Evolutionary conservation across 2,797 vertebrate species (phyloP), one percentile per base, ranked within the genome.

Genomic region (Melanotaenia parkinsoni): DNA sequence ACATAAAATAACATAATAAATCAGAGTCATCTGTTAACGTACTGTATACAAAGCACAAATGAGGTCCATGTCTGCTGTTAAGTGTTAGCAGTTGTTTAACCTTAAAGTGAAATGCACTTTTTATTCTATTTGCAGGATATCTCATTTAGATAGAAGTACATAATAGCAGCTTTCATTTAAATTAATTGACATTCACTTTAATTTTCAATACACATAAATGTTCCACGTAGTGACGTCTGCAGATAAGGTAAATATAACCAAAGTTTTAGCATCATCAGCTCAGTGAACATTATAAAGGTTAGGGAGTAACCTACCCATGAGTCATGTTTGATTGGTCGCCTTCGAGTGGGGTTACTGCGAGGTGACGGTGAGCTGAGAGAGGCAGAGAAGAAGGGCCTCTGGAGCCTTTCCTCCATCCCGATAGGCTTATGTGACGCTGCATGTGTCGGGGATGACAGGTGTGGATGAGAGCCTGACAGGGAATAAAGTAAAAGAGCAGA

Each of bases 271-370:
- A 18, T 33, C 59, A 11, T 51, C 14, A 68, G n/a, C 30, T 0
- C 28, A 50, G 35, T 0, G 12, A 50, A 35, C 28, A 4, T 12
- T 28, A 58, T 53, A 38, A 57, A 57, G 4, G 5, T 33, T 35
- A 54, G 8, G 28, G 6, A 37, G 56, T 22, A 26, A 77, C 91
- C 38, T 91, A 95, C 95, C 95, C 94, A 95, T 14, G 95, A 95
- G 90, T 95, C 93, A 0, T 94, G 94, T 83, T 95, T 94, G 80
- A 95, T 88, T 24, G 93, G 92, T 57, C 93, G 89, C 81, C 94
- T 89, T 43, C 90, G 89, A 22, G 86, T 79, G 0, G 93, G 89
- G 83, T 92, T 93, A 80, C 89, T 94, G 13, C 90, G 89, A 57
- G 93, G 94, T 3, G 92, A 94, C 0, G 92, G 92, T 4, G 91